Conservation (phyloP, 1,140 invertebrate genomes). For the Bombus polaris region DNA sequence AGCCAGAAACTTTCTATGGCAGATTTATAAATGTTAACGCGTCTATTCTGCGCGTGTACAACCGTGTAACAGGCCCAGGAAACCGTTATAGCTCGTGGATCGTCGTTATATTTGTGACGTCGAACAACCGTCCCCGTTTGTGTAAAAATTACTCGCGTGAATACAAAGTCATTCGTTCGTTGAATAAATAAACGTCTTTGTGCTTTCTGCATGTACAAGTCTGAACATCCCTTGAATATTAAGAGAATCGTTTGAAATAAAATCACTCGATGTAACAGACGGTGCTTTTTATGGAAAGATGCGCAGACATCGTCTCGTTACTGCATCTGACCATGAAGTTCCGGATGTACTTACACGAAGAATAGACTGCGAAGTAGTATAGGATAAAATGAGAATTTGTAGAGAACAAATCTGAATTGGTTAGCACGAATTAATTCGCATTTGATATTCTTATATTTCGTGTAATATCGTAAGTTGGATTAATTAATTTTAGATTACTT, state of each 20-base stretch:
- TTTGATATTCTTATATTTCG: not conserved
- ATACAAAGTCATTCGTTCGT: slow-evolving; percentile 10
- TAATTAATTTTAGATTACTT: not conserved
- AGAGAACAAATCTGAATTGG: not conserved
- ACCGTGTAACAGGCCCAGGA: slow-evolving; percentile 7
- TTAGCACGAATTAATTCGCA: not conserved
- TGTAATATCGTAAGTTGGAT: not conserved
- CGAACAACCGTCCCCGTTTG: slow-evolving; percentile 19
- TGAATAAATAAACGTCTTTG: not conserved
- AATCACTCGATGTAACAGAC: not conserved
- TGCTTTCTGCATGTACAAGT: not conserved
- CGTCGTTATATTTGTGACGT: not conserved
- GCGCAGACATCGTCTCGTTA: not conserved
- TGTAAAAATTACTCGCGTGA: slow-evolving; percentile 24
- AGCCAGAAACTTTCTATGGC: slow-evolving; percentile 7
- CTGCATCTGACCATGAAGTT: not conserved
- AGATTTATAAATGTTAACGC: slow-evolving; percentile 31
- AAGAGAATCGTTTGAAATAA: not conserved
- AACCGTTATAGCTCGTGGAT: slow-evolving; percentile 47
- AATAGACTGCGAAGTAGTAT: not conserved
- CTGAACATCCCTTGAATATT: not conserved
- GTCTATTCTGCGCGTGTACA: slow-evolving; percentile 35
- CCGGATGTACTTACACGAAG: not conserved
- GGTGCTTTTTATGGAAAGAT: not conserved
- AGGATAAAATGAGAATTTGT: not conserved